Percentiles rank a stretch among this genome's conserved stretches.
These are phyloP conservation scores for Timandra comae DNA, from an alignment of 2,888 invertebrate genomes.

Conservation along the genomic window DNA sequence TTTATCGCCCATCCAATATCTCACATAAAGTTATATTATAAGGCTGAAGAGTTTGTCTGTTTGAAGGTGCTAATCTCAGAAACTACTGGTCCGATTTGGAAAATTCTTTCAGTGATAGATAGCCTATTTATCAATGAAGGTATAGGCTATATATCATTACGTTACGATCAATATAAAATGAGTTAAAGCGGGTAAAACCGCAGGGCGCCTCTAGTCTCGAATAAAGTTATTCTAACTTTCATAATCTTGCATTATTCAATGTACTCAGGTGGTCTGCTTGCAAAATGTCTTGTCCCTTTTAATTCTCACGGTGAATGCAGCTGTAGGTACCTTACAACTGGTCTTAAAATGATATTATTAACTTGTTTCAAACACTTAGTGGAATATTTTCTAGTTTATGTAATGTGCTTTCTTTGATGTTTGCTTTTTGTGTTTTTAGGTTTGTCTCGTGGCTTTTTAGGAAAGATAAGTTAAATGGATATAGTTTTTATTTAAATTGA, in stretches of 20 bases:
- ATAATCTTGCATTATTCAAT: conserved; percentile 31
- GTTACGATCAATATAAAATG: no score
- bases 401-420: neutral
- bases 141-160: no score
- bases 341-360: conserved; percentile 27
- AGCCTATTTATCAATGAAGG: no score
- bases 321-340: conserved; percentile 27
- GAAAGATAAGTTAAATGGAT: no score
- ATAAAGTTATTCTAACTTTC: conserved; percentile 21
- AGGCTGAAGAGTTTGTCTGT: neutral
- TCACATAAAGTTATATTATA: neutral
- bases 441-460: no score
- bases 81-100: neutral
- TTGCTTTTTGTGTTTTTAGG: no score
- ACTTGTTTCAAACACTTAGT: conserved; percentile 20
- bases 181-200: no score
- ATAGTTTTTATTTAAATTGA: no score
- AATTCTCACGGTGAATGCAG: conserved; percentile 42
- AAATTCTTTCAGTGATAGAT: no score
- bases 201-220: no score
- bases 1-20: conserved; percentile 1
- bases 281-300: conserved; percentile 58
- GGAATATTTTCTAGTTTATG: conserved; percentile 21
- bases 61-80: neutral
- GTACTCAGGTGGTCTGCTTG: conserved; percentile 58